These are phyloP conservation scores for Tragelaphus strepsiceros DNA, from an alignment of 2,113 vertebrate genomes.

Conservation along the genomic window DNA sequence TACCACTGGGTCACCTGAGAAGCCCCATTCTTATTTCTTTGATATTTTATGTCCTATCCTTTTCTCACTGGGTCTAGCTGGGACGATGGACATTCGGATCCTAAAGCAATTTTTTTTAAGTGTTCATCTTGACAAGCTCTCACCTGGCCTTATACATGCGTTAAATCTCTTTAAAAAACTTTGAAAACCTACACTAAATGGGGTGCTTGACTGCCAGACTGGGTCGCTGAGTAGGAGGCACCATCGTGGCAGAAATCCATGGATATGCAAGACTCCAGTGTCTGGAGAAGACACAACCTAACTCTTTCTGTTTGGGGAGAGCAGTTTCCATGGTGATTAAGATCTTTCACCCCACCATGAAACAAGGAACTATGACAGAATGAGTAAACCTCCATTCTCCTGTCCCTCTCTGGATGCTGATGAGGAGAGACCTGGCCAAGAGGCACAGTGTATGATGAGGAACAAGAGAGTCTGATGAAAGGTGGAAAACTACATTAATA, in stretches of 20 bases:
- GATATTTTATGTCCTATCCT: not conserved
- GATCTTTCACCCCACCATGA: not conserved
- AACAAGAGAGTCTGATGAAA: not conserved
- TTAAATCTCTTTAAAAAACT: not conserved
- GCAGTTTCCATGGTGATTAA: not conserved
- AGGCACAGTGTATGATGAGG: not conserved
- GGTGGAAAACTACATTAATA: no score
- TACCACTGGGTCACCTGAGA: not conserved
- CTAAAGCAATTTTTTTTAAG: not conserved
- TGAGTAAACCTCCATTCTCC: not conserved
- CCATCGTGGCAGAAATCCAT: fast-evolving
- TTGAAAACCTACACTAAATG: not conserved
- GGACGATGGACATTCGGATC: not conserved
- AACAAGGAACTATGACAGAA: not conserved
- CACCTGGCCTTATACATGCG: not conserved
- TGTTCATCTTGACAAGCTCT: not conserved
- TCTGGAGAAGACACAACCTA: fast-evolving
- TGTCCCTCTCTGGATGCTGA: not conserved
- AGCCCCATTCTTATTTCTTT: not conserved
- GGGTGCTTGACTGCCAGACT: no score
- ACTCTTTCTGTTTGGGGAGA: not conserved
- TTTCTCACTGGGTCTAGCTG: not conserved
- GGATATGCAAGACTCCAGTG: fast-evolving
- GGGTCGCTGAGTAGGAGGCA: not conserved
- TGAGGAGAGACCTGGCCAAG: not conserved